Evolutionary conservation across 2,113 vertebrate species (phyloP), one percentile per base, ranked within the genome.

Genomic region (Sylvia atricapilla): DNA sequence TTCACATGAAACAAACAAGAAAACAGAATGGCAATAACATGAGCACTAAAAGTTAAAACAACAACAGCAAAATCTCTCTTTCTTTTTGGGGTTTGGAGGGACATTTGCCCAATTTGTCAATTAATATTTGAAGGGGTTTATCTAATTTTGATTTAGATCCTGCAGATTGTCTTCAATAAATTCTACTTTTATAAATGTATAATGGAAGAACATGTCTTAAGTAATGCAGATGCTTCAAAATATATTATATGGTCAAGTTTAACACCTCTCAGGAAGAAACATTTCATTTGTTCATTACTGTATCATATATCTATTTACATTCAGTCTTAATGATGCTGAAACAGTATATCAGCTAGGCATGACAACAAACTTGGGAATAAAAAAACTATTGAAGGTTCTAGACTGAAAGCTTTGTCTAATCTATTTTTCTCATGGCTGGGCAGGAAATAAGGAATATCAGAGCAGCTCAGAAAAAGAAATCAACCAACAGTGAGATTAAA

Each of bases 251-350:
- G 2, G 33, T 33, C 33, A 14, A 46, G 4, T 69, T 83, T 89
- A 84, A 53, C 11, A 66, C 43, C 5, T 77, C 20, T 39, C 17
- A 74, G 69, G 15, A 80, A 73, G 24, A 66, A 77, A 58, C 1
- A 28, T 20, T 86, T 77, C 2, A 47, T 89, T 89, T 94, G 30
- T 37, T 84, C 15, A 53, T 92, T 86, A 43, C 19, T 27, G 6
- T 28, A 39, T 52, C 27, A 31, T 74, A 67, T 39, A 77, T 27
- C 28, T 14, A 50, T 81, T 87, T 84, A 28, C 4, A 75, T 52
- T 84, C 60, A 67, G 47, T 56, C 7, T 67, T 93, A 87, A 91
- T 37, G 60, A 93, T 33, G 6, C 72, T 73, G 91, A 73, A 86
- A 63, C 18, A 18, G 13, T 60, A 56, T 23, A 35, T 80, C 30